Conservation (phyloP, 1,140 invertebrate species). For the Gonioctena quinquepunctata region DNA sequence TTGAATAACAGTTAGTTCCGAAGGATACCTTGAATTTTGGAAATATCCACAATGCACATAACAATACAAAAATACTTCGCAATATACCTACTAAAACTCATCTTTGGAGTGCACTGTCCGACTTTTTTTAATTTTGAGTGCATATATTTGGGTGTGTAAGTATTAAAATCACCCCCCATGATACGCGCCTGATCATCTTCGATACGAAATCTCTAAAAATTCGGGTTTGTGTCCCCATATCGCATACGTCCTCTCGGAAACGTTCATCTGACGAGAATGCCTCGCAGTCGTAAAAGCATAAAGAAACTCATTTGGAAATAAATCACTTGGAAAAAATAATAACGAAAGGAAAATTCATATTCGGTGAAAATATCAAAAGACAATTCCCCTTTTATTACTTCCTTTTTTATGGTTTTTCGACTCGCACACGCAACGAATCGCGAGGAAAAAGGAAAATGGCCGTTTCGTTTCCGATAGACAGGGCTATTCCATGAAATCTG, state of each 20-base stretch:
- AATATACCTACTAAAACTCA: too few species aligned
- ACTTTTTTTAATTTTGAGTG: too few species aligned
- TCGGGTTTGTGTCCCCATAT: neutral
- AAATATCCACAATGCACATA: too few species aligned
- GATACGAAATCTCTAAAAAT: neutral
- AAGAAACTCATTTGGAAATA: slow-evolving; percentile 31
- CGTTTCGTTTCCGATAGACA: neutral
- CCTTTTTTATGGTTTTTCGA: slow-evolving; percentile 28
- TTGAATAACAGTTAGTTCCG: too few species aligned
- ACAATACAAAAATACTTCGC: too few species aligned
- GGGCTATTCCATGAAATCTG: neutral
- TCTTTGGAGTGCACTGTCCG: too few species aligned
- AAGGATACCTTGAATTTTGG: too few species aligned
- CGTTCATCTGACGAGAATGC: neutral
- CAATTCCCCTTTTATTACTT: slow-evolving; percentile 35
- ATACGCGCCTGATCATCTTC: too few species aligned
- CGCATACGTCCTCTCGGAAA: neutral
- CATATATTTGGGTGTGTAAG: too few species aligned
- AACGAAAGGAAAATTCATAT: slow-evolving; percentile 31
- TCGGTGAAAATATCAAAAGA: slow-evolving; percentile 35
- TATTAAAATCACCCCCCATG: too few species aligned
- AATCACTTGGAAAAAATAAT: slow-evolving; percentile 34
- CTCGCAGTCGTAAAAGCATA: slow-evolving; percentile 24
- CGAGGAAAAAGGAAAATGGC: slow-evolving; percentile 25
- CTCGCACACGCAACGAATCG: slow-evolving; percentile 22